Base-by-base conservation (phyloP, 2,888 invertebrate genomes). In the Odontomyia ornata region DNA sequence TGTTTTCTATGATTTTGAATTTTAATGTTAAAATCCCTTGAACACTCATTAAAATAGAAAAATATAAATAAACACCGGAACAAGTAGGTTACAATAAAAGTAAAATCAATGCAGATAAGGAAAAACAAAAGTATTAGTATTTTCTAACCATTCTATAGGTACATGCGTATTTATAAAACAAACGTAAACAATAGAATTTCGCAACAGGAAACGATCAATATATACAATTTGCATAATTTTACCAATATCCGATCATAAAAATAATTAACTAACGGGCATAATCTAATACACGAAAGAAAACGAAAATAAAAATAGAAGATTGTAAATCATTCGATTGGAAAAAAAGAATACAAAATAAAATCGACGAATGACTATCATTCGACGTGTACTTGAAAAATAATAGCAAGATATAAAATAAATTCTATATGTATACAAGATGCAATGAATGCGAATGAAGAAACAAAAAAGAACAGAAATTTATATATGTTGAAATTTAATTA, bases 401-500 rank as follows among this genome's bases (percentile, higher is more conserved):
- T 65, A 75, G 67, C 75, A 62, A 75, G 67, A 65, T 30, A 69
- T 67, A 60, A 77, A 75, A 62, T 13, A 65, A 77, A 75, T 76
- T 69, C 62, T 75, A 75, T 77, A 76, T 71, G 75, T 76, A 75
- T 62, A 71, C 69, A 71, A 65, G 46, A 75, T 62, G 43, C 60
- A 64, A 73, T 57, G 13, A 43, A n/a, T 52, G 52, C 52, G 52
- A 13, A 52, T 52, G 52, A 52, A 52, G 4, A n/a, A 52, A 52
- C 3, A 52, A 46, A 27, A 47, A 46, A 27, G 27, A 77, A 52
- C 5, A 21, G 72, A 73, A 77, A 69, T 77, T 77, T 77, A 78
- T 78, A 76, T 78, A 78, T 78, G 78, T 78, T 78, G 78, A 78
- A 77, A 73, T 25, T 28, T 65, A 77, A 46, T 56, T 36, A 75